A percentile compares a stretch with the other conserved stretches of the same genome.
These are phyloP conservation scores for Seriola aureovittata DNA, from an alignment of 2,113 vertebrate genomes.

Conservation along the genomic window DNA sequence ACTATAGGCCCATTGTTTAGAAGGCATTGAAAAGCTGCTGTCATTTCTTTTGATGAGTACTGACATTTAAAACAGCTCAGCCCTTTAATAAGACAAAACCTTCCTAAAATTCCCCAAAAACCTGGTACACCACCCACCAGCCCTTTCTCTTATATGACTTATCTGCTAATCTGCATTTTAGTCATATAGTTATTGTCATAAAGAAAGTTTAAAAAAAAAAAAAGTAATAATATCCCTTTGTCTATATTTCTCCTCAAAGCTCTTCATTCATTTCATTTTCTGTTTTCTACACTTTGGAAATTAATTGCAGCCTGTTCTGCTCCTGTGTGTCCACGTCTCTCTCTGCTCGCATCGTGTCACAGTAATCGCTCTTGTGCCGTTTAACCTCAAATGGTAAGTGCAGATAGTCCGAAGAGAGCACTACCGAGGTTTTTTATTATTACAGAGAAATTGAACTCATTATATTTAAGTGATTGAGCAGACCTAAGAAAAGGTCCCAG, in stretches of 20 bases:
- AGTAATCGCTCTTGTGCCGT: neutral
- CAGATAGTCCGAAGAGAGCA: neutral
- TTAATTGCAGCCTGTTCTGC: slow-evolving; percentile 14
- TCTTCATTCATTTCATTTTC: neutral
- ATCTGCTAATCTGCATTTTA: neutral
- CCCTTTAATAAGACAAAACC: no score
- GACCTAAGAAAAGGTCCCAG: neutral
- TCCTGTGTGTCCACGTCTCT: slow-evolving; percentile 5
- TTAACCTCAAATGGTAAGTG: neutral
- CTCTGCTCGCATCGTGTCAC: neutral
- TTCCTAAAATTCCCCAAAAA: neutral
- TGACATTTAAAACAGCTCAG: no score
- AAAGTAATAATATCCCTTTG: neutral
- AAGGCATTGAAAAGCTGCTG: neutral
- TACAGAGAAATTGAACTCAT: neutral
- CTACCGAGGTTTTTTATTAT: neutral
- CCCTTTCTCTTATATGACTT: neutral
- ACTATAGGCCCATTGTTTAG: neutral
- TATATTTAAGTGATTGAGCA: neutral
- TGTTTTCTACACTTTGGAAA: neutral
- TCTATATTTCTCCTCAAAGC: neutral
- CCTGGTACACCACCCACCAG: neutral
- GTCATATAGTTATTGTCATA: neutral
- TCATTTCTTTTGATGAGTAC: no score
- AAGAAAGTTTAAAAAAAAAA: neutral